Conservation (phyloP, 35 echinoderm and acorn worm genomes). For the Ophiothrix spiculata region DNA sequence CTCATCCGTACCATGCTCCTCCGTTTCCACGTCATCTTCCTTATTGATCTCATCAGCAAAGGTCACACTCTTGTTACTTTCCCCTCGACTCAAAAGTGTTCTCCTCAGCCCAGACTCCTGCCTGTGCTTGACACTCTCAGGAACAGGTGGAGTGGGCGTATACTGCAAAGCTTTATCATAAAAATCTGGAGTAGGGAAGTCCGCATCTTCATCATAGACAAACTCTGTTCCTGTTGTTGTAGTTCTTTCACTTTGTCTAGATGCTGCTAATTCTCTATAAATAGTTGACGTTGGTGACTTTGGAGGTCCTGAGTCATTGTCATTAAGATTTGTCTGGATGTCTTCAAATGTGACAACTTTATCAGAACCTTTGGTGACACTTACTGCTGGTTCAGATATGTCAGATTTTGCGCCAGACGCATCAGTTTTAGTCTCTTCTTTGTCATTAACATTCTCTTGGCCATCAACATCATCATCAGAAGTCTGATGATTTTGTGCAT, state of each 20-base stretch:
- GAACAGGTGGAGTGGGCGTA: constrained; percentile 25
- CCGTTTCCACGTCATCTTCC: background rate
- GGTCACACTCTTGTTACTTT: constrained; percentile 82
- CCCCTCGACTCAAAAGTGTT: constrained; percentile 43
- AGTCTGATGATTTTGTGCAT: background rate
- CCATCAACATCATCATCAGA: background rate
- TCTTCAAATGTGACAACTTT: constrained; percentile 14
- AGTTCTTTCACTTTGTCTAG: constrained; percentile 22
- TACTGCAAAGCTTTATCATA: constrained; percentile 33
- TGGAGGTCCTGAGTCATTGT: background rate
- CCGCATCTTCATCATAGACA: constrained; percentile 47
- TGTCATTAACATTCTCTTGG: background rate
- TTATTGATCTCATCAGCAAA: constrained; percentile 55
- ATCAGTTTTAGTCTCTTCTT: background rate
- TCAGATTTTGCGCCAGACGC: background rate
- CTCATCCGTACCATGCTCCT: background rate
- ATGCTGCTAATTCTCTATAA: background rate
- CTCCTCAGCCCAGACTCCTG: constrained; percentile 1
- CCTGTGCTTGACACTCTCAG: constrained; percentile 32
- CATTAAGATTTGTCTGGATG: background rate
- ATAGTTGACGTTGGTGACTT: constrained; percentile 3
- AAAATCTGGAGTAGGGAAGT: constrained; percentile 84
- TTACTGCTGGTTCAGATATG: background rate
- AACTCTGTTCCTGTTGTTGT: constrained; percentile 49
- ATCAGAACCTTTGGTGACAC: constrained; percentile 11